Base-by-base conservation (phyloP, 1,140 invertebrate genomes). In the Caerostris extrusa region DNA sequence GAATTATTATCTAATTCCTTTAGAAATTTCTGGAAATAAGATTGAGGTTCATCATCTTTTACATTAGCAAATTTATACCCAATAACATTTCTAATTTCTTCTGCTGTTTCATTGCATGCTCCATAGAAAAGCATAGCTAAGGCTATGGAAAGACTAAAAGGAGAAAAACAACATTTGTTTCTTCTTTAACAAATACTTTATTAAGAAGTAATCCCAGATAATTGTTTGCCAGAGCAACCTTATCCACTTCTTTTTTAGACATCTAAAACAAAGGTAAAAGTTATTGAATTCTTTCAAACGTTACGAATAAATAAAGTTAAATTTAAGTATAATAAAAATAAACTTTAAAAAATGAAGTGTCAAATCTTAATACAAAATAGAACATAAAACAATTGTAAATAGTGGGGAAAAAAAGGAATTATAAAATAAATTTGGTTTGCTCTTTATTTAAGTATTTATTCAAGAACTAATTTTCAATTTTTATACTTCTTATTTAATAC, bases 61-160 rank as follows among this genome's bases (percentile, higher is more conserved):
- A 94, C 50, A 3, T 91, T 83, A 5, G 85, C 86, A 50, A 56
- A 2, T 58, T 88, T n/a, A 58, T 81, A 93, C 4, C 91, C 94
- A 7, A 94, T 57, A n/a, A 81, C 90, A 7, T 58, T 10, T 77
- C 86, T 85, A 57, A 95, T 94, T 94, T 94, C 87, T 7, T 3
- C 34, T 14, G 94, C 89, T 12, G 94, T 95, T 34, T 91, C 55
- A 14, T 91, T 91, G 14, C 83, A n/a, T 17, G 94, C 77, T 34
- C 95, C 95, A 14, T 82, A 60, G 50, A 89, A 91, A 10, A 92
- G 19, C 95, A 95, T 95, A 8, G 87, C 64, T 50, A 95, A 60
- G 8, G 94, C 91, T 81, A 86, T 83, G 1, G 91, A 86, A n/a
- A 95, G n/a, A 17, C 93, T 94, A n/a, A 95, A 90, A 5, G 95